These are phyloP conservation scores for Gasterosteus aculeatus DNA, from an alignment of 2,113 vertebrate species.

Conservation along the genomic window DNA sequence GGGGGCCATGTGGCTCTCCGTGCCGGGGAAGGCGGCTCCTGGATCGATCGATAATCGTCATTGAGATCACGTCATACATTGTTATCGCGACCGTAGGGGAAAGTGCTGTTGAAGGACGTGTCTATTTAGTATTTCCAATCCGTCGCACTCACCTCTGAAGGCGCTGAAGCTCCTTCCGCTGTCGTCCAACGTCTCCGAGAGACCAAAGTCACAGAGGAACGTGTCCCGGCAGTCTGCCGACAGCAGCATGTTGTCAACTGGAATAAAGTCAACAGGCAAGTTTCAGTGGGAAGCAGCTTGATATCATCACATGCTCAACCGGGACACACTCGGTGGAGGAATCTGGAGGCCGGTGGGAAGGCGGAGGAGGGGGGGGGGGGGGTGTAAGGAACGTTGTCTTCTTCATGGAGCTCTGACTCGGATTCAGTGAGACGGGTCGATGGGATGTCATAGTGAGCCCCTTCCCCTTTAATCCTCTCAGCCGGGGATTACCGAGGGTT, in stretches of 20 bases:
- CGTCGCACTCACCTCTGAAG: conserved; percentile 66
- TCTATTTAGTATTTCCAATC: neutral
- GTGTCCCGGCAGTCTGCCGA: conserved; percentile 87
- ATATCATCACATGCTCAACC: conserved; percentile 54
- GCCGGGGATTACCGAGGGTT: conserved; percentile 47
- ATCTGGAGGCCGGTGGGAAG: conserved; percentile 39
- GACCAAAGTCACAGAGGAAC: conserved; percentile 95
- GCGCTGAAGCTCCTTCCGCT: conserved; percentile 75
- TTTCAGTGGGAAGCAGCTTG: conserved; percentile 46
- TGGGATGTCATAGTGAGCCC: conserved; percentile 25
- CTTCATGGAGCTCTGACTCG: conserved; percentile 2
- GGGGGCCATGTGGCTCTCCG: conserved; percentile 95
- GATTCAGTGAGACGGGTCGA: conserved; percentile 11
- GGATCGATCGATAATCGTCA: too few relatives aligned
- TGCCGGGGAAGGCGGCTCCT: conserved; percentile 91
- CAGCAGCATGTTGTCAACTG: conserved; percentile 95
- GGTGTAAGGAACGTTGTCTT: neutral
- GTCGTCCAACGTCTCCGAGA: conserved; percentile 86
- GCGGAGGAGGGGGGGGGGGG: neutral
- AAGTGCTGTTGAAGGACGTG: too few relatives aligned
- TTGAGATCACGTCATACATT: too few relatives aligned
- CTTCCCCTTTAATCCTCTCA: conserved; percentile 48
- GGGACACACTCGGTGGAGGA: conserved; percentile 45
- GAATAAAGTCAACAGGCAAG: conserved; percentile 59
- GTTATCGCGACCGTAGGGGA: too few relatives aligned